phyloP scores from a whole-genome alignment of 2,113 vertebrate genomes.

The Erythrocercus mccallii region DNA sequence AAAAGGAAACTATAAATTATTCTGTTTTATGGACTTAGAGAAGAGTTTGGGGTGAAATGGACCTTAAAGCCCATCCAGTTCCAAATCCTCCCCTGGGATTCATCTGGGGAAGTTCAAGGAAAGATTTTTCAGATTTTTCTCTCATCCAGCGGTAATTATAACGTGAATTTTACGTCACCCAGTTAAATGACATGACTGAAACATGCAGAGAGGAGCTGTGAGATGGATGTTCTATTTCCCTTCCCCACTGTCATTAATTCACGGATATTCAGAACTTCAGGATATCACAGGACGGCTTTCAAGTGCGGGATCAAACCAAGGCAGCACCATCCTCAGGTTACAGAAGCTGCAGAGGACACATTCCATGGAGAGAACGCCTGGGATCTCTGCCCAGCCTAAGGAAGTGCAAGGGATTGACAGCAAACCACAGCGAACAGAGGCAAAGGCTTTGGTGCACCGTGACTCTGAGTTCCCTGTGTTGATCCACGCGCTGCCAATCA shows the following conservation, averaged over 20 bases:
- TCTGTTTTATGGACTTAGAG: background rate
- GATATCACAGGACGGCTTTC: background rate
- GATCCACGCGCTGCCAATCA: background rate
- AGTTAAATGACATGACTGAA: background rate
- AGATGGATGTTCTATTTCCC: background rate
- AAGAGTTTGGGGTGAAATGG: background rate
- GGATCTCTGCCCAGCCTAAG: background rate
- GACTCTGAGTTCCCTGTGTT: background rate
- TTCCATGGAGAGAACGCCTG: background rate
- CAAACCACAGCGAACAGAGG: background rate
- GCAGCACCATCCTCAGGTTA: background rate
- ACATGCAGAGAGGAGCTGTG: background rate
- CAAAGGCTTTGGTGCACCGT: background rate
- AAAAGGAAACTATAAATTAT: background rate
- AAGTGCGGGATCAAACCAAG: background rate
- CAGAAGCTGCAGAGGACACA: background rate
- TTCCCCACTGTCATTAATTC: background rate
- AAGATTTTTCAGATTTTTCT: background rate
- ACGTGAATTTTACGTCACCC: background rate
- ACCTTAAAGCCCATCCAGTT: background rate
- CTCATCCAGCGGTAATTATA: background rate
- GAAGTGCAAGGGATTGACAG: background rate
- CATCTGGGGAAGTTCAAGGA: background rate
- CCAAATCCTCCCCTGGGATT: background rate
- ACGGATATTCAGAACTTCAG: background rate